Evolutionary conservation across 2,888 invertebrate species (phyloP).

Genomic region (Sacculina carcini): DNA sequence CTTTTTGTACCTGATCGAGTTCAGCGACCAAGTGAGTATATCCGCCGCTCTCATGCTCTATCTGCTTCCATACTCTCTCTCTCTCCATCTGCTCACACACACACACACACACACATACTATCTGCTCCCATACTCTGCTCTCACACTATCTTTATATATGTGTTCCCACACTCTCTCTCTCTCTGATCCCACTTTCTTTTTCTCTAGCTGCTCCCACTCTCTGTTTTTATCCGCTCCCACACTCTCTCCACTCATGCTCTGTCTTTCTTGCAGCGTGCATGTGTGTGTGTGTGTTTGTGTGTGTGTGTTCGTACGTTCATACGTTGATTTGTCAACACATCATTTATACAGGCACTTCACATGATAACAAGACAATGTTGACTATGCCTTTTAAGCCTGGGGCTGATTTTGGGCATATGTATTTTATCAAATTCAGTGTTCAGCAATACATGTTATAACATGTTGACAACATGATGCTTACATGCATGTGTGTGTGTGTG

Average conservation of each 20-base stretch:
- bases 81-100: not conserved
- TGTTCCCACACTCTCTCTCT: not conserved
- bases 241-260: not conserved
- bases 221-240: not conserved
- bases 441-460: no score
- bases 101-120: not conserved
- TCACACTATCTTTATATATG: not conserved
- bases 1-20: conserved; percentile 73
- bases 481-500: no score
- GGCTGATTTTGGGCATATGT: no score
- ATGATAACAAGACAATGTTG: no score
- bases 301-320: not conserved
- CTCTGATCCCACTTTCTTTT: not conserved
- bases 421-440: no score
- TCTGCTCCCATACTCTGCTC: no score
- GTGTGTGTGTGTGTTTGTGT: not conserved
- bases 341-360: no score
- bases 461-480: no score
- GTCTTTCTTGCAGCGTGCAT: not conserved
- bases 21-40: conserved; percentile 51
- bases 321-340: no score
- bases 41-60: no score
- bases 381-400: no score
- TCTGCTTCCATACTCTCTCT: no score
- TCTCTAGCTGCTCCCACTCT: not conserved